Evolutionary conservation across 1,140 invertebrate genomes (phyloP).

Genomic region (Holcopasites calliopsidis): DNA sequence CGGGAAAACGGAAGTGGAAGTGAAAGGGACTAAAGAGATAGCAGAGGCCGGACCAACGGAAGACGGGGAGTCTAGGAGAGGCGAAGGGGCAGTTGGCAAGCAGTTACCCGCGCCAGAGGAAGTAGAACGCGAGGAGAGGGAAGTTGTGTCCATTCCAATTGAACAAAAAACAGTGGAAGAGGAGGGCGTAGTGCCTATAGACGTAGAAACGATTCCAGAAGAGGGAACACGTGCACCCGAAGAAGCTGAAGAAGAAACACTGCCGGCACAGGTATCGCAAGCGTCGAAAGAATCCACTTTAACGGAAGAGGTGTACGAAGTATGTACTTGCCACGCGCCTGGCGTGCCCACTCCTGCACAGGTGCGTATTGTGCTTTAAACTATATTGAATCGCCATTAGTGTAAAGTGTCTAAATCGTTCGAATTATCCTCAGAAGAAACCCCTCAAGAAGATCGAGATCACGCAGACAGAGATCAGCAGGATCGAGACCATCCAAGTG

Average conservation of each 20-base stretch:
- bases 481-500: conserved; percentile 21
- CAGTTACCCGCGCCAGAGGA: no score
- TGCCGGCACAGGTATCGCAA: not conserved
- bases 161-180: not conserved
- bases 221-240: not conserved
- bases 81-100: no score
- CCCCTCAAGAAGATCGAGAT: not conserved
- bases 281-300: no score
- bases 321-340: not conserved
- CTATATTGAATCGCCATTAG: not conserved
- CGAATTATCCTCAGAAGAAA: not conserved
- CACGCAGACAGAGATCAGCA: conserved; percentile 18
- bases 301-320: not conserved
- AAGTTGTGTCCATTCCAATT: no score
- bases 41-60: not conserved
- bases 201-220: not conserved
- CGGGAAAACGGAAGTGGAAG: no score
- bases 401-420: not conserved
- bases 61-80: not conserved
- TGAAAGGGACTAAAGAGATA: no score
- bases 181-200: no score
- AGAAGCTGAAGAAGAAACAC: not conserved
- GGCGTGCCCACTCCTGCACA: no score
- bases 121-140: not conserved
- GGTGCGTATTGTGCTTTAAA: no score